Base-by-base conservation (phyloP, 2,797 vertebrate genomes). In the Siniperca undulata region DNA sequence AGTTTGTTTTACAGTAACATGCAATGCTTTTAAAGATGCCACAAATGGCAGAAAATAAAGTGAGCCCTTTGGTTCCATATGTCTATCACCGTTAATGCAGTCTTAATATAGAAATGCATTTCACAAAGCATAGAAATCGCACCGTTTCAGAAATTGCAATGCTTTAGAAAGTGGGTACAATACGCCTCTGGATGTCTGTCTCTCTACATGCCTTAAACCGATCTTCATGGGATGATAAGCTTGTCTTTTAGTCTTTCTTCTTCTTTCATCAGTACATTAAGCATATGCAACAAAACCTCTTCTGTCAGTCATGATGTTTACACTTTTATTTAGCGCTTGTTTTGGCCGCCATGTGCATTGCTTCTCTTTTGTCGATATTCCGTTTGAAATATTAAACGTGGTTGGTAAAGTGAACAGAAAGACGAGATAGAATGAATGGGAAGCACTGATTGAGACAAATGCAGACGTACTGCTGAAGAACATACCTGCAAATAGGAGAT, bases 361-460 rank as follows among this genome's bases (percentile, higher is more conserved):
- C 46, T 36, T 16, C 34, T 59, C 48, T 38, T 1, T 5, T 17
- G 68, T 52, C 36, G 17, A 71, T 40, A 62, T 24, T 19, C 2
- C 19, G 6, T 74, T 48, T 66, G 40, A 87, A 86, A 55, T 40
- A 48, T 34, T 55, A 6, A 65, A 48, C 9, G 4, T 5, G 44
- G 66, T 17, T 81, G 70, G 70, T 64, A 52, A 68, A 46, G n/a
- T 55, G 24, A 78, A 65, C 55, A 67, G 53, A 77, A 74, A 68
- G 65, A 78, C 36, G 42, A 68, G 36, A 65, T 11, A 9, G 67
- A 70, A 64, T 30, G 36, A 82, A 69, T 42, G 61, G 19, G 20
- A 27, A 10, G 83, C 89, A 88, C 77, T 89, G 88, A 94, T 83
- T 85, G 85, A 88, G 86, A 91, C 86, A 55, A 77, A 77, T 66